Base-by-base conservation (phyloP, 2,113 vertebrate species). In the Stigmatopora argus region DNA sequence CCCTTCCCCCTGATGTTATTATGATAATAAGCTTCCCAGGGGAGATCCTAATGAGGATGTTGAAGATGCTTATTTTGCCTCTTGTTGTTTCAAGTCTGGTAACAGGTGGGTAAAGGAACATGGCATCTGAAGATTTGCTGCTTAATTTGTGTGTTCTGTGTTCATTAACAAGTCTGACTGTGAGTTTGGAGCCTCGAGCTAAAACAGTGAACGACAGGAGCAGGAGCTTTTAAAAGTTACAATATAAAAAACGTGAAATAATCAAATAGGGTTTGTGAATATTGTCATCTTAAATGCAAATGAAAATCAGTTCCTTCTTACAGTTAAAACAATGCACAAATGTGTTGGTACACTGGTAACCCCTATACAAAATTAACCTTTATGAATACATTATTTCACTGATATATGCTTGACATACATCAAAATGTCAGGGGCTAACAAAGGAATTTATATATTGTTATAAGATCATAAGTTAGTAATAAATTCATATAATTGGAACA, bases 11-110 rank as follows among this genome's bases (percentile, higher is more conserved):
- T 1, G 95, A 99, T 56, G 90, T 98, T 59, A 62, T 99, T 61
- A 93, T 98, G 97, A 77, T 98, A 77, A 98, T 98, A 81, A 89
- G 89, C 66, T 98, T 99, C 81, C 97, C 97, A 0, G 97, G 97
- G 73, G 97, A 99, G 73, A 95, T 99, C 73, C 93, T 99, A 64
- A 99, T 99, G 97, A 92, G 97, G 88, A 97, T 99, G 96, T 87
- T 99, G 68, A 99, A 99, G 89, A 99, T 99, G 97, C 88, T 99
- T 70, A 98, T 99, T 77, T 89, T 99, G 64, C 97, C 97, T 73
- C 92, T 99, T 46, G 94, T 99, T 83, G 94, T 98, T 80, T 99
- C 97, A 85, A 99, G 97, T 87, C 92, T 99, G 89, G 97, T 99
- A 89, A 99, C 97, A 94, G 97, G 97, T 89, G 77, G 73, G 79